Evolutionary conservation across 2,797 vertebrate species (phyloP), one percentile per base, ranked within the genome.

Genomic region (Leptoclinus maculatus): DNA sequence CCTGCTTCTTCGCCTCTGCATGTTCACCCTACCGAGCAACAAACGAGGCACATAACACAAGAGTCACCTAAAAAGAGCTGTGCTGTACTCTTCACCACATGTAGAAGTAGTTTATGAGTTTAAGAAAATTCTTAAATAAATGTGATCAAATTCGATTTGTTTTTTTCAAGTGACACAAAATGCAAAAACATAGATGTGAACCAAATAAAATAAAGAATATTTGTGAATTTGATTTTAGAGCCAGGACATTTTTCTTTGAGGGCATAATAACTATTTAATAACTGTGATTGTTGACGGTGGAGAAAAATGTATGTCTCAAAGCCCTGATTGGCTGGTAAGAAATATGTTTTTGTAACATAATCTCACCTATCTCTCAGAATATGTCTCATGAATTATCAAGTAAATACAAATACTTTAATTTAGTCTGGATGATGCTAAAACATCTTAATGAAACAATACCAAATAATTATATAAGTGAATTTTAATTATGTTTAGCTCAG

Each of bases 1-100:
- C 56, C 23, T 59, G 58, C 78, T 65, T 60, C 81, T 25, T 49
- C 32, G 7, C 47, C 59, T 74, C 16, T 0, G 19, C 4, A 0
- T 78, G 41, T 5, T 80, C 43, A 0, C 74, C 66, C 90, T 92
- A 14, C 19, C 2, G 2, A 11, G 21, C 14, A 6, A 21, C 23
- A 67, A 27, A 36, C 23, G 27, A 1, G 11, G 3, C 27, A 17
- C 47, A 6, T 5, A 9, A 43, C 12, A 60, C n/a, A 64, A 45
- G 38, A 16, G 32, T 34, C 32, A 7, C 32, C 6, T 34, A 7
- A 34, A 34, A 7, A 7, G 29, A 32, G 6, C 32, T 34, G 32
- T 34, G 29, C 29, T 32, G 29, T 32, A 32, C 29, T 32, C 32
- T 34, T 34, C 32, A 64, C 8, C 0, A 25, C 16, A 34, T 17